A percentile compares a stretch with the other conserved stretches of the same genome.
phyloP scores from a whole-genome alignment of 92 coral and sea anemone species.

The Umimayanthus kanabou region DNA sequence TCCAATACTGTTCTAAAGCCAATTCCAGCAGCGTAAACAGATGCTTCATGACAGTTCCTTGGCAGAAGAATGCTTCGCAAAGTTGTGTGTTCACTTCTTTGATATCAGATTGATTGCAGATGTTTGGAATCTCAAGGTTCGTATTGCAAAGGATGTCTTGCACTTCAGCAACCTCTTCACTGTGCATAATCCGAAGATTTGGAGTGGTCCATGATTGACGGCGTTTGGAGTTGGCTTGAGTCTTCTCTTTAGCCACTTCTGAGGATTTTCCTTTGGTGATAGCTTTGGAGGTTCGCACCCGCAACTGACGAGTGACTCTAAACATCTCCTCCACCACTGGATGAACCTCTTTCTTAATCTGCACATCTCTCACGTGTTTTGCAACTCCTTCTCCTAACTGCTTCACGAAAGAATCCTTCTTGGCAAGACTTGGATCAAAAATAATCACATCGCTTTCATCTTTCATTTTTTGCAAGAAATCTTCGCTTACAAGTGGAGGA shows the following conservation, averaged over 20 bases:
- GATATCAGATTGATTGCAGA: not conserved
- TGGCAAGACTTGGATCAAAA: not conserved
- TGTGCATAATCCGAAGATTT: not conserved
- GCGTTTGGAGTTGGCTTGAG: conserved; percentile 2
- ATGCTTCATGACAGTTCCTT: conserved; percentile 17
- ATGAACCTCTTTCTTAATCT: conserved; percentile 7
- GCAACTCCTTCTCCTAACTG: not conserved
- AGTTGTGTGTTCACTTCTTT: conserved; percentile 16
- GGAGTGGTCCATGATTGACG: not conserved
- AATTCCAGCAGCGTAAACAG: not conserved
- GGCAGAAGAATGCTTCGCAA: conserved; percentile 33
- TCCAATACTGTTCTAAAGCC: conserved; percentile 32
- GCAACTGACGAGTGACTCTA: conserved; percentile 15
- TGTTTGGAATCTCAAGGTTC: not conserved
- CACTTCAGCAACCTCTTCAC: conserved; percentile 2
- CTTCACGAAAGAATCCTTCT: not conserved
- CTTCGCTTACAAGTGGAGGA: conserved; percentile 16
- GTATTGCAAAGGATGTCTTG: not conserved
- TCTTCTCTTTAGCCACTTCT: not conserved
- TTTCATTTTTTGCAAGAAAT: conserved; percentile 15
- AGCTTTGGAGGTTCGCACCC: not conserved
- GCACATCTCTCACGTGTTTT: conserved; percentile 11
- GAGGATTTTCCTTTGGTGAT: not conserved
- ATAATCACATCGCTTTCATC: conserved; percentile 5
- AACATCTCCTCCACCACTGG: conserved; percentile 20